These are phyloP conservation scores for Calypte anna DNA, from an alignment of 2,113 vertebrate species.

Conservation along the genomic window DNA sequence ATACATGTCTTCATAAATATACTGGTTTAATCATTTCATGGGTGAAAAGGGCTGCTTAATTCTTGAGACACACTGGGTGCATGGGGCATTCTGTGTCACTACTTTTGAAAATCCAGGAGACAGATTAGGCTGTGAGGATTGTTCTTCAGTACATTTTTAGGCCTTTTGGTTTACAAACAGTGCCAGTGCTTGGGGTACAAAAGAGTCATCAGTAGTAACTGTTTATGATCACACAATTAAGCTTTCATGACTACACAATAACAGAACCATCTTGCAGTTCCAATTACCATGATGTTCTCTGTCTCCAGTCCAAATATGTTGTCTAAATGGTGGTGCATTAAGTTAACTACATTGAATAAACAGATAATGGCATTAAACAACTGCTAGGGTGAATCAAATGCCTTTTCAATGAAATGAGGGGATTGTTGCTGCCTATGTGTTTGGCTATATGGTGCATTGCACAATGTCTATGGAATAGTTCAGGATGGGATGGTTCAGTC, in stretches of 20 bases:
- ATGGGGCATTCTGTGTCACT: not conserved
- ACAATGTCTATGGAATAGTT: not conserved
- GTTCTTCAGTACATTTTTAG: not conserved
- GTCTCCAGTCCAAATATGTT: not conserved
- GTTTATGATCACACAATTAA: conserved; percentile 35
- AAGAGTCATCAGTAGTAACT: not conserved
- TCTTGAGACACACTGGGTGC: not conserved
- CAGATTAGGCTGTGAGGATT: not conserved
- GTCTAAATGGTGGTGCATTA: conserved; percentile 6
- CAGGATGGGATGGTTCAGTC: not conserved
- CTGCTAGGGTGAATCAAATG: not conserved
- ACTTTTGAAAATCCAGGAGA: conserved; percentile 3
- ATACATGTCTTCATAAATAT: not conserved
- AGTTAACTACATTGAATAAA: conserved; percentile 9
- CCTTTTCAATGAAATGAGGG: not conserved
- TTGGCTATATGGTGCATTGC: not conserved
- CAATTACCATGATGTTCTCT: conserved; percentile 6
- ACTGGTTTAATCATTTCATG: not conserved
- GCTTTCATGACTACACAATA: not conserved
- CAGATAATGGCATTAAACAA: not conserved
- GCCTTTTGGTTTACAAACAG: conserved; percentile 2
- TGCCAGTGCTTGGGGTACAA: not conserved
- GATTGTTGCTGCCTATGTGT: not conserved
- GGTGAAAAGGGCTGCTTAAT: not conserved
- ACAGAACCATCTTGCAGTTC: not conserved